Percentiles rank a stretch among this genome's conserved stretches.
phyloP scores from a whole-genome alignment of 2,797 vertebrate genomes.

The Sternarchorhynchus goeldii region DNA sequence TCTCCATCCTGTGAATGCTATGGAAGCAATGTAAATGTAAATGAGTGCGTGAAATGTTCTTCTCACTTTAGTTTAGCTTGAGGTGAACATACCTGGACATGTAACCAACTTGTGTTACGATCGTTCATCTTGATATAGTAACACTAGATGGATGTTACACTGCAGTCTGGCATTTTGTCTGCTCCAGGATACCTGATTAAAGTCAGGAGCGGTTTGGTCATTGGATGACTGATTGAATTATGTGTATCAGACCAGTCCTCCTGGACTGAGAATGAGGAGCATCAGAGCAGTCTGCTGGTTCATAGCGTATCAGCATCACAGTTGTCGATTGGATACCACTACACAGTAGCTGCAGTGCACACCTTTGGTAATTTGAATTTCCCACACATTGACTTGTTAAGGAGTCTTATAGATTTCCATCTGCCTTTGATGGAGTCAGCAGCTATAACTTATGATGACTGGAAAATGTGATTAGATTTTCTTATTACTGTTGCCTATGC shows the following conservation, averaged over 20 bases:
- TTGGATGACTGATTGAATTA: background rate
- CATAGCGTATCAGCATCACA: background rate
- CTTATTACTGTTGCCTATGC: too few relatives aligned
- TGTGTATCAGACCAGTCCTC: background rate
- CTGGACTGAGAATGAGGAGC: background rate
- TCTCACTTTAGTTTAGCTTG: too few relatives aligned
- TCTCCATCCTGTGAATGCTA: background rate
- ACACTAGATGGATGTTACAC: background rate
- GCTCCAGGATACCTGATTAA: background rate
- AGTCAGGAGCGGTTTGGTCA: background rate
- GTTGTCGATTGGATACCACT: background rate
- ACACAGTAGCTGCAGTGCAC: background rate
- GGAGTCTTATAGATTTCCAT: background rate
- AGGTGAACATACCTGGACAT: background rate
- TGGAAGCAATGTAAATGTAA: background rate
- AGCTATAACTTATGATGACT: background rate
- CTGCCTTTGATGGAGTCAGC: background rate
- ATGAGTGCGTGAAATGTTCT: background rate
- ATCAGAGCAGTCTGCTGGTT: background rate
- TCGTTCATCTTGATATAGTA: too few relatives aligned
- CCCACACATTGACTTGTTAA: background rate
- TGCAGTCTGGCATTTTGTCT: background rate
- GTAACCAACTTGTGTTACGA: background rate
- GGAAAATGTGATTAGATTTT: too few relatives aligned
- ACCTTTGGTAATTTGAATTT: conserved; percentile 15